Conservation (phyloP, 92 coral and sea anemone genomes). For the Actinernus sp. region DNA sequence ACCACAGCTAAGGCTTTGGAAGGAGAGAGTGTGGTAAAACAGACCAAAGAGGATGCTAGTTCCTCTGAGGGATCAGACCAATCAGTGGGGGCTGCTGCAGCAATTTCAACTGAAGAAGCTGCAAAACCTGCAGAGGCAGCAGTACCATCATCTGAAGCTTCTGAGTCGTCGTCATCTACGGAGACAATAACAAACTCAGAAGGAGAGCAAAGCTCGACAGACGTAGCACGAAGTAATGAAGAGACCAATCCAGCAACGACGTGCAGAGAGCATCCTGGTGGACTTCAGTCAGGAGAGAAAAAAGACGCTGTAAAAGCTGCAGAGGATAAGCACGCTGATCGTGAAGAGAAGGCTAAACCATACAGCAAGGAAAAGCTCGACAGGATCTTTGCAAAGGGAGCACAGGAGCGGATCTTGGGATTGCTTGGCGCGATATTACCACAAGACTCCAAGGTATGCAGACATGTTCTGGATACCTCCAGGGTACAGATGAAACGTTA, state of each 20-base stretch:
- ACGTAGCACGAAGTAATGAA: not conserved
- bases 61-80: not conserved
- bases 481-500: no score
- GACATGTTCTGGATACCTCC: no score
- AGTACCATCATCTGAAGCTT: no score
- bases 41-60: not conserved
- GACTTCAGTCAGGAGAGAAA: no score
- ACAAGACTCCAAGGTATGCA: slow-evolving; percentile 87
- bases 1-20: no score
- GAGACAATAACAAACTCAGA: not conserved
- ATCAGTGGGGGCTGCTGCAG: slow-evolving; percentile 9
- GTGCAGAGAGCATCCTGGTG: not conserved
- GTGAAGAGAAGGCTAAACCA: slow-evolving; percentile 24
- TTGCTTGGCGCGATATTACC: slow-evolving; percentile 95
- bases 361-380: slow-evolving; percentile 70
- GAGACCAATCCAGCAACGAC: not conserved
- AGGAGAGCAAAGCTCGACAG: not conserved
- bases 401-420: slow-evolving; percentile 88
- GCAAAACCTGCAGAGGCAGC: not conserved
- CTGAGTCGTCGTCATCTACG: no score
- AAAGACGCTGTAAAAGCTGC: no score
- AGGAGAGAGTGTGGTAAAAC: no score
- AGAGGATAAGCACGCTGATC: slow-evolving; percentile 7
- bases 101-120: not conserved
- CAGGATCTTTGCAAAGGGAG: slow-evolving; percentile 70